Percentiles rank a stretch among this genome's conserved stretches.
Evolutionary conservation across 2,797 vertebrate species (phyloP).

Genomic region (Corythornis leucogaster): DNA sequence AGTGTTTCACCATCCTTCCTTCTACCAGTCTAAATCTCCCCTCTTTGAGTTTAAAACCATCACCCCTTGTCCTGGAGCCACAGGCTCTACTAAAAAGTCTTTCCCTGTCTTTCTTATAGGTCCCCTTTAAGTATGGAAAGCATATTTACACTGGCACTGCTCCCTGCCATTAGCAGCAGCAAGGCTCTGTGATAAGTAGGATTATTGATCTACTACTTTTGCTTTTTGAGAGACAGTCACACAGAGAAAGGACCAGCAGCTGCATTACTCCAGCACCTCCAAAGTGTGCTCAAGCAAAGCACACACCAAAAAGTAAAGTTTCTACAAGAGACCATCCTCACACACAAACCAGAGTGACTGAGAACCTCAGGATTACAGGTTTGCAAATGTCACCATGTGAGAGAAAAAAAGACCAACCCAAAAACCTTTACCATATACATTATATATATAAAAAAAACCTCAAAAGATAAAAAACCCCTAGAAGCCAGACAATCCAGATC

Average conservation of each 20-base stretch:
- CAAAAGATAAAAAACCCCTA: too few species aligned
- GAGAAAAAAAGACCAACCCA: not conserved
- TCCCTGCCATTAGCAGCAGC: not conserved
- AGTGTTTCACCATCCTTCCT: not conserved
- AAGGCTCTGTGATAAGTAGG: not conserved
- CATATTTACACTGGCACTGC: not conserved
- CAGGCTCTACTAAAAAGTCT: not conserved
- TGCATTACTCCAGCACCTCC: not conserved
- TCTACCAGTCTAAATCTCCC: not conserved
- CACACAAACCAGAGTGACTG: not conserved
- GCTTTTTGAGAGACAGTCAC: not conserved
- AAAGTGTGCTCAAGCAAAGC: not conserved
- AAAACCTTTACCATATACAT: not conserved
- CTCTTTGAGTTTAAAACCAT: not conserved
- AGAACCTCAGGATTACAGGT: not conserved
- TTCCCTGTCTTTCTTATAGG: not conserved
- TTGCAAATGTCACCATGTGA: not conserved
- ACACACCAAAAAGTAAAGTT: not conserved
- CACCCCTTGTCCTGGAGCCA: not conserved
- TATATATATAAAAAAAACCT: not conserved
- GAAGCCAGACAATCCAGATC: not conserved
- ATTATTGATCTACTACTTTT: too few species aligned
- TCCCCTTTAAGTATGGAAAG: not conserved
- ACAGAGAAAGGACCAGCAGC: not conserved
- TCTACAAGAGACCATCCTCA: not conserved